Evolutionary conservation across 1,140 invertebrate genomes (phyloP), one percentile per base, ranked within the genome.

Genomic region (Amyelois transitella): DNA sequence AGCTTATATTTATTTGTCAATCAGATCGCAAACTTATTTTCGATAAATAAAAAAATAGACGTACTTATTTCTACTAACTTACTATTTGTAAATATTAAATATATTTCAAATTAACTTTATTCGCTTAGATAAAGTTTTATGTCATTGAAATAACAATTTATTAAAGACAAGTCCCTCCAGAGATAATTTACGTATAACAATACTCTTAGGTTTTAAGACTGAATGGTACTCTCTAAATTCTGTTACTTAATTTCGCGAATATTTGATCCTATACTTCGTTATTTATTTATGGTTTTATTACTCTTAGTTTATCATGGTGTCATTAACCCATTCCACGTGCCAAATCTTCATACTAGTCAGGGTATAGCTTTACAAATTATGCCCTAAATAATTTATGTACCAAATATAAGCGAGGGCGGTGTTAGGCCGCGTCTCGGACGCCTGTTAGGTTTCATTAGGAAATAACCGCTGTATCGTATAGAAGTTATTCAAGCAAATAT

Each of bases 181-280:
- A 81, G 51, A 79, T 74, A 81, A 66, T 76, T 82, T 64, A n/a
- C n/a, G n/a, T n/a, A 71, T 77, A 78, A 80, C 75, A 80, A 77
- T 81, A 83, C 69, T 82, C 68, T 75, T 84, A 83, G 81, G 75
- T 69, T 72, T 75, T 83, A 86, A 85, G 81, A 86, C 79, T 84
- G 81, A 84, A 79, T 64, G 68, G 68, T 78, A 69, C 58, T 69
- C 54, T 58, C 62, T 60, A 77, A 77, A 75, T 56, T 71, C 62
- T 66, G 32, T 58, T 21, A 48, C 45, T 48, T 48, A 14, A 12
- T 21, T 44, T 48, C 3, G 0, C 12, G 0, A 22, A 48, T 48
- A 19, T 48, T 48, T 51, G 22, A 55, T 25, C 47, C 53, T 58
- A 55, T 43, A 43, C 63, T 64, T 25, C 52, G 56, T 64, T 61